Conservation (phyloP, 2,888 invertebrate species). For the Aphelenchoides bicaudatus region DNA sequence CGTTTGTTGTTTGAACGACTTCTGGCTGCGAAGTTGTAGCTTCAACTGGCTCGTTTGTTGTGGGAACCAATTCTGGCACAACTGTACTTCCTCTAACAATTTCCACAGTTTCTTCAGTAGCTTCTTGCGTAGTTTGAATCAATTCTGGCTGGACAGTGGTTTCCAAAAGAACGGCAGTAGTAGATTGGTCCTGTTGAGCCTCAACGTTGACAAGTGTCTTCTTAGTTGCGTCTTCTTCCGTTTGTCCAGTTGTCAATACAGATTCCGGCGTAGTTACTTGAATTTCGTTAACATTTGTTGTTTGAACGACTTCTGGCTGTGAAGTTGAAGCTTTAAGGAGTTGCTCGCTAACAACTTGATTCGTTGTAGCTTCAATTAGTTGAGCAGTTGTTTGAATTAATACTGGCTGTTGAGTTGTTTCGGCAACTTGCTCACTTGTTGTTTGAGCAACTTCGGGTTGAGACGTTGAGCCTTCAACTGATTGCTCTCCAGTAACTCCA, state of each 20-base stretch:
- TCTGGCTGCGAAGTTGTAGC: conserved; percentile 21
- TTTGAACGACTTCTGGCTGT: conserved; percentile 1
- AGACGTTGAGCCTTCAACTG: conserved; percentile 11
- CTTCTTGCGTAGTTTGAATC: conserved; percentile 1
- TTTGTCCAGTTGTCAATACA: neutral
- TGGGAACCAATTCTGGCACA: conserved; percentile 3
- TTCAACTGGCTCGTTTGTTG: conserved; percentile 9
- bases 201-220: neutral
- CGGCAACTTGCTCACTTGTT: conserved; percentile 16
- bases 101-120: too few species aligned
- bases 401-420: too few species aligned
- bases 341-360: neutral
- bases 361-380: conserved; percentile 16
- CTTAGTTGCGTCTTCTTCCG: neutral
- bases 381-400: neutral
- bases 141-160: neutral
- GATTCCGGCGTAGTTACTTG: conserved; percentile 19
- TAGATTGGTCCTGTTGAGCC: too few species aligned
- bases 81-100: too few species aligned
- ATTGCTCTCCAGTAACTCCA: too few species aligned
- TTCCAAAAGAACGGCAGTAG: too few species aligned
- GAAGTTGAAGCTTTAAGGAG: neutral
- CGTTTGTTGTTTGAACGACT: conserved; percentile 9
- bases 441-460: conserved; percentile 11
- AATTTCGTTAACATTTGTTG: conserved; percentile 10